Base-by-base conservation (phyloP, 1,140 invertebrate species). In the Dendrolimus punctatus region DNA sequence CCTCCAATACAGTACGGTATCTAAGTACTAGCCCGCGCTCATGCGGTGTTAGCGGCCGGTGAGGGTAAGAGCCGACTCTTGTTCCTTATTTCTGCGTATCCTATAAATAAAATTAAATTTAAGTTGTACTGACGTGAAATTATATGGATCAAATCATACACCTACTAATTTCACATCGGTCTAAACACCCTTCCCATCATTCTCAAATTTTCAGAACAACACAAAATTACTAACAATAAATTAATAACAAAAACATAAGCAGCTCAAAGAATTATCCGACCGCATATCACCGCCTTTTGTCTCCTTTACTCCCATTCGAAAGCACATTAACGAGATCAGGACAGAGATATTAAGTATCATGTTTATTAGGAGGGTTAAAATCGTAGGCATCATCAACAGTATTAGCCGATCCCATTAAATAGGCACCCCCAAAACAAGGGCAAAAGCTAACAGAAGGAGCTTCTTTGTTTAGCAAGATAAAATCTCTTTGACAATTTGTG, bases 401-500 rank as follows among this genome's bases (percentile, higher is more conserved):
- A 82, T 82, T 82, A 82, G 68, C 59, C 66, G 75, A 80, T 80
- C 69, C 70, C 65, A 81, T 85, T 83, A 81, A 81, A 75, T 71
- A 71, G 63, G 56, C 64, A 66, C 77, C 73, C 71, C 58, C 39
- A 50, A 49, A 63, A 60, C 60, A 71, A 73, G 74, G 79, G 75
- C 73, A 75, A 76, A 78, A 76, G 77, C 72, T 65, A 81, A 76
- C 73, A 81, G 70, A 72, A 78, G 68, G 60, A 67, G 58, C 73
- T 64, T 80, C 78, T 83, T 83, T 85, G 81, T 83, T 79, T 83
- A 80, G 71, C 62, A 62, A 80, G 80, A 84, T 82, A 82, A 82
- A 77, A 85, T 85, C 80, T 83, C 80, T 85, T 85, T 85, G 78
- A 85, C 78, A 85, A 83, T 85, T 83, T 85, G 71, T 66, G 78